Conservation (phyloP, 1,140 invertebrate genomes). For the Atta cephalotes region DNA sequence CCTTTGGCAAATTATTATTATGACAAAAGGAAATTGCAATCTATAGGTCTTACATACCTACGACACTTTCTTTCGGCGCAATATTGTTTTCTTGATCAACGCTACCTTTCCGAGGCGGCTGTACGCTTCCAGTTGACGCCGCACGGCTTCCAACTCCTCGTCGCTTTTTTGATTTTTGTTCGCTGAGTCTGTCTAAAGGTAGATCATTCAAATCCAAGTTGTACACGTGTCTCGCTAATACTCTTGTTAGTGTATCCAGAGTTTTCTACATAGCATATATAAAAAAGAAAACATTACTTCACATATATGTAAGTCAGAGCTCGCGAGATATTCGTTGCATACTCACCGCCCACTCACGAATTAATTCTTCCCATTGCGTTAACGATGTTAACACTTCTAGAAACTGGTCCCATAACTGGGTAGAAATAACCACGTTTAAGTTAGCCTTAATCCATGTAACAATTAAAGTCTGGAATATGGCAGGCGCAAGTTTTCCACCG, state of each 20-base stretch:
- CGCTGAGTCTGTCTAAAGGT: slow-evolving; percentile 93
- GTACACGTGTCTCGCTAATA: slow-evolving; percentile 97
- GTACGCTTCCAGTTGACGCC: slow-evolving; percentile 84
- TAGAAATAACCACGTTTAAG: slow-evolving; percentile 95
- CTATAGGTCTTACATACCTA: slow-evolving; percentile 63
- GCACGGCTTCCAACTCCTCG: slow-evolving; percentile 85
- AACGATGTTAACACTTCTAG: slow-evolving; percentile 94
- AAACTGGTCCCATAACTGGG: slow-evolving; percentile 98
- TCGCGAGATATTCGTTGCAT: background rate
- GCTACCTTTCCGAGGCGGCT: slow-evolving; percentile 81
- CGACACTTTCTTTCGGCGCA: slow-evolving; percentile 80
- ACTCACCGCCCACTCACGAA: slow-evolving; percentile 97
- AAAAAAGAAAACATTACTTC: slow-evolving; percentile 28
- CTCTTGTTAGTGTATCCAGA: slow-evolving; percentile 97
- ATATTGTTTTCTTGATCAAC: slow-evolving; percentile 82
- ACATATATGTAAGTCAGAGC: background rate
- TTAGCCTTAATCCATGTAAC: slow-evolving; percentile 99
- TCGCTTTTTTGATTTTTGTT: slow-evolving; percentile 92
- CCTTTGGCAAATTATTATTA: background rate
- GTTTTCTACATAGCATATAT: slow-evolving; percentile 91
- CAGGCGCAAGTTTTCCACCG: slow-evolving; percentile 94
- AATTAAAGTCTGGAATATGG: slow-evolving; percentile 97
- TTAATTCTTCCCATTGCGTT: slow-evolving; percentile 97
- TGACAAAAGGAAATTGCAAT: background rate
- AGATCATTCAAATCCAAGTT: slow-evolving; percentile 96